A percentile compares a stretch with the other conserved stretches of the same genome.
phyloP scores from a whole-genome alignment of 2,888 invertebrate genomes.

The Sthenelais limicola region DNA sequence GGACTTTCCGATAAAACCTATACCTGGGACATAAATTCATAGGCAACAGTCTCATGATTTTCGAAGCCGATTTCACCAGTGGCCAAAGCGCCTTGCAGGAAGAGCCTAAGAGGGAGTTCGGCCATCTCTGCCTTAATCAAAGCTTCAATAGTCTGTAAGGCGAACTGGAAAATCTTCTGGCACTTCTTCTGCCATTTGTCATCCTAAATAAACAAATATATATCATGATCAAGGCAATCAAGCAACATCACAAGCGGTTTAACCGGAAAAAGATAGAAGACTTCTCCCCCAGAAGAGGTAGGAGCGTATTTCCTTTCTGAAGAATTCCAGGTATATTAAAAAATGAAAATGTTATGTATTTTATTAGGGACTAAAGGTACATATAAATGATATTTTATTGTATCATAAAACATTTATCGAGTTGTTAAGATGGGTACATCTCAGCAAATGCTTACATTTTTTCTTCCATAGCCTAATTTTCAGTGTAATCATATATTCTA shows the following conservation, averaged over 20 bases:
- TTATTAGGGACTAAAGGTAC: no score
- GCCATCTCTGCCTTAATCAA: conserved; percentile 95
- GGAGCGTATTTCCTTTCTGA: no score
- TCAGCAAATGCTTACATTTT: no score
- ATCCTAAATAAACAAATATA: conserved; percentile 83
- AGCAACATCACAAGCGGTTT: not conserved
- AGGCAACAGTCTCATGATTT: conserved; percentile 96
- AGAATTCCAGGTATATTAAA: no score
- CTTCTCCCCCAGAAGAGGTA: no score
- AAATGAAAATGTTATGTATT: no score
- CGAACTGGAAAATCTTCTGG: conserved; percentile 98
- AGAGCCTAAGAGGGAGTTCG: conserved; percentile 92
- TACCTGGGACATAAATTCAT: conserved; percentile 95
- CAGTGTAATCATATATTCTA: no score
- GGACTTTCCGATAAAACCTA: no score
- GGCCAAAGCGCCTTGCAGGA: conserved; percentile 95
- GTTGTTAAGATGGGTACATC: no score
- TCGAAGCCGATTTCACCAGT: conserved; percentile 92
- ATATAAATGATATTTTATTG: no score
- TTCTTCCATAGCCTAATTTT: no score
- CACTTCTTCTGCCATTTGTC: conserved; percentile 99
- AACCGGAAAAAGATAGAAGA: not conserved
- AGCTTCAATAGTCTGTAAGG: conserved; percentile 94
- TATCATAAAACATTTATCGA: no score
- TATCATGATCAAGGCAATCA: not conserved